phyloP scores from a whole-genome alignment of 2,888 invertebrate species.

The Chaitophorus viminalis region DNA sequence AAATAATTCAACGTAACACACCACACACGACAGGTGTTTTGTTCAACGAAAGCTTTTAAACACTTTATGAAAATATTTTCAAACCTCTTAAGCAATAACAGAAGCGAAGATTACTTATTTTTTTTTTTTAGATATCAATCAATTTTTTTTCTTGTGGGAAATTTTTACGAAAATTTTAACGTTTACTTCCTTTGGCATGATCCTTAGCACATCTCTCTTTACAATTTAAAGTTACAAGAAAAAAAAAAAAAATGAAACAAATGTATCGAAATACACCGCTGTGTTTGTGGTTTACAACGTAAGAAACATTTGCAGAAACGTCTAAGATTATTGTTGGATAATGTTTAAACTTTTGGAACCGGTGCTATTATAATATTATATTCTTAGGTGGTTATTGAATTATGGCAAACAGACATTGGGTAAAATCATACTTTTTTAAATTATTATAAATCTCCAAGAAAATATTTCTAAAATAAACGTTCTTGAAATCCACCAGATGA shows the following conservation, averaged over 20 bases:
- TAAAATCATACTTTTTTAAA: no score
- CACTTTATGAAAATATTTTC: not conserved
- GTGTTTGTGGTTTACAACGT: no score
- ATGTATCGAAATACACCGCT: not conserved
- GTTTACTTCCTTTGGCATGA: not conserved
- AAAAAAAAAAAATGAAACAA: not conserved
- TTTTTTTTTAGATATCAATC: not conserved
- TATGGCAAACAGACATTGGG: no score
- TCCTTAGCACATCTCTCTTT: not conserved
- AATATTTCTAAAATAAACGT: not conserved
- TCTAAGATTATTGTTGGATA: no score
- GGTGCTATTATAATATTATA: no score
- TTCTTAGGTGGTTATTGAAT: no score
- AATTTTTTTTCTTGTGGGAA: not conserved
- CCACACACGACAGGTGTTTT: slow-evolving; percentile 22
- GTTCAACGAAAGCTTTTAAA: slow-evolving; percentile 36
- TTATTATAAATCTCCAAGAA: no score
- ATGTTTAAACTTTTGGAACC: no score
- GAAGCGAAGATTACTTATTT: not conserved
- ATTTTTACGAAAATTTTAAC: not conserved
- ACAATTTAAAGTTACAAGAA: not conserved
- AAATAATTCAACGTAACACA: slow-evolving; percentile 36
- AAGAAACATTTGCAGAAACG: no score
- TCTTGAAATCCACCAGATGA: slow-evolving; percentile 1
- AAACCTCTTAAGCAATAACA: not conserved